Conservation (phyloP, 2,797 vertebrate genomes). For the Arrhamphus sclerolepis region DNA sequence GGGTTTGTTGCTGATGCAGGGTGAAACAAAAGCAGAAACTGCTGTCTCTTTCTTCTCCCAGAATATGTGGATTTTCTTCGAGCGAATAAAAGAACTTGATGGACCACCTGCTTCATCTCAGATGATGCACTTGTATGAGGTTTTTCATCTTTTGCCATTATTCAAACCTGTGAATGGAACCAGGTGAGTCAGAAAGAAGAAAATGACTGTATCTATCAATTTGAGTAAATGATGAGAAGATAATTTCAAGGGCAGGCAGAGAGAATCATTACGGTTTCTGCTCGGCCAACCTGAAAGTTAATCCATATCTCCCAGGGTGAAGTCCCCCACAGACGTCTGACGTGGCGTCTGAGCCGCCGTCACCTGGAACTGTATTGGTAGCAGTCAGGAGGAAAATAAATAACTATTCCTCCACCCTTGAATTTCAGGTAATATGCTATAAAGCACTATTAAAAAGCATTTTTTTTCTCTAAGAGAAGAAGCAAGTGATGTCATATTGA, state of each 20-base stretch:
- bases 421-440: slow-evolving; percentile 55
- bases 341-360: slow-evolving; percentile 34
- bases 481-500: slow-evolving; percentile 27
- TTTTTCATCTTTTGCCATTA: slow-evolving; percentile 43
- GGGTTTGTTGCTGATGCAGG: slow-evolving; percentile 35
- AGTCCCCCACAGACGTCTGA: slow-evolving; percentile 44
- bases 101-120: slow-evolving; percentile 31
- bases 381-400: slow-evolving; percentile 59
- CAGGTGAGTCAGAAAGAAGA: slow-evolving; percentile 50
- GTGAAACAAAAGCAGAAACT: slow-evolving; percentile 19
- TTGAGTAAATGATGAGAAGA: slow-evolving; percentile 70
- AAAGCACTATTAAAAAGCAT: slow-evolving; percentile 43
- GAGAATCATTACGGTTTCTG: slow-evolving; percentile 76
- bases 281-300: slow-evolving; percentile 77
- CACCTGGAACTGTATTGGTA: slow-evolving; percentile 45
- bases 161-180: slow-evolving; percentile 54
- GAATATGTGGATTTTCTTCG: slow-evolving; percentile 17
- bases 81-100: slow-evolving; percentile 13
- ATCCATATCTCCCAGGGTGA: slow-evolving; percentile 67
- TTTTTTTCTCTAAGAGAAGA: slow-evolving; percentile 24
- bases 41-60: slow-evolving; percentile 3
- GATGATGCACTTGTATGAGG: slow-evolving; percentile 12
- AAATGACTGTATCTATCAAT: slow-evolving; percentile 64
- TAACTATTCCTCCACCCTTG: slow-evolving; percentile 38
- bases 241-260: slow-evolving; percentile 76